A percentile compares a stretch with the other conserved stretches of the same genome.
Evolutionary conservation across 2,113 vertebrate genomes (phyloP).

Genomic region (Gallinago paraguaiae): DNA sequence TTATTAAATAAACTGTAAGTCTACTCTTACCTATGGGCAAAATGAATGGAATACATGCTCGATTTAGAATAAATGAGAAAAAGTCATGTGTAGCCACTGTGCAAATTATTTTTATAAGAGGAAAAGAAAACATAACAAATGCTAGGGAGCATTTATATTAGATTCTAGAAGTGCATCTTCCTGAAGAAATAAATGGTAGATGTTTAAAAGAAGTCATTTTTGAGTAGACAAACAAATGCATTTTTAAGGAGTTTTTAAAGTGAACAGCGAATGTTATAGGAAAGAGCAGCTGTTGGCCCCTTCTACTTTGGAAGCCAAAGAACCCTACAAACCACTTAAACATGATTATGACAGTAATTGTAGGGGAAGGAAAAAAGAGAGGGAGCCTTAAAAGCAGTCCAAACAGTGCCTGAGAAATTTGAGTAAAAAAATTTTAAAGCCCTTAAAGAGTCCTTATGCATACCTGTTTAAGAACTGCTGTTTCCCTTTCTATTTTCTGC

Average conservation of each 20-base stretch:
- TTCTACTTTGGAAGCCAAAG: background rate
- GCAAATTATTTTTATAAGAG: conserved; percentile 48
- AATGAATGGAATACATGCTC: conserved; percentile 51
- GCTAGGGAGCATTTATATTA: conserved; percentile 15
- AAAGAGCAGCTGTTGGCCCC: background rate
- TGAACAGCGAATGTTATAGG: background rate
- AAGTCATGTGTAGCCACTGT: conserved; percentile 51
- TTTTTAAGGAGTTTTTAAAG: conserved; percentile 44
- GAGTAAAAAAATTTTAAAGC: conserved; percentile 1
- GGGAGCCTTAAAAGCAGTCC: background rate
- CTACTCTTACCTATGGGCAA: conserved; percentile 28
- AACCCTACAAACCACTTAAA: background rate
- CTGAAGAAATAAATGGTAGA: conserved; percentile 3
- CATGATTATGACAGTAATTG: background rate
- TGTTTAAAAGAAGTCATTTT: conserved; percentile 27
- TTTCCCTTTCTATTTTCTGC: conserved; percentile 24
- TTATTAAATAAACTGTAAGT: conserved; percentile 63
- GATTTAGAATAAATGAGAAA: conserved; percentile 70
- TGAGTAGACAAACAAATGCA: conserved; percentile 18
- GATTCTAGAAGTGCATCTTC: conserved; percentile 30
- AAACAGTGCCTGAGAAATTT: background rate
- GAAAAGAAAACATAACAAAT: conserved; percentile 51
- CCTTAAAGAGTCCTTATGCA: background rate
- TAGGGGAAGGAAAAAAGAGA: background rate
- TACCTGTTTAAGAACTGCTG: conserved; percentile 7